These are phyloP conservation scores for Pollenia angustigena DNA, from an alignment of 2,888 invertebrate species.

Conservation along the genomic window DNA sequence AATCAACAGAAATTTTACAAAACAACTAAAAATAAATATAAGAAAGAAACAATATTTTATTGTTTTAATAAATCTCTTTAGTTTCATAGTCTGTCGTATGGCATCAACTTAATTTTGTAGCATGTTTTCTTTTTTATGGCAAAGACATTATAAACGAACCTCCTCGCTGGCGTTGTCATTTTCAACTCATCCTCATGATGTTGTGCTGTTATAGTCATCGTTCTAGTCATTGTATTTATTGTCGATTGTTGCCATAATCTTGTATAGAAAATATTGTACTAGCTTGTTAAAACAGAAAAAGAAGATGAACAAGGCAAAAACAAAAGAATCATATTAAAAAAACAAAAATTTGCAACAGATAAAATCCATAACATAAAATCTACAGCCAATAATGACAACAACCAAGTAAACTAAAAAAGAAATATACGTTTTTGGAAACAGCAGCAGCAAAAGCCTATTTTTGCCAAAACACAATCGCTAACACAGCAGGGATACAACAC, in stretches of 20 bases:
- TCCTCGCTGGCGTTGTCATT: slow-evolving; percentile 34
- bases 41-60: slow-evolving; percentile 37
- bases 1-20: not conserved
- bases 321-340: slow-evolving; percentile 17
- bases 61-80: slow-evolving; percentile 65
- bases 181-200: slow-evolving; percentile 5
- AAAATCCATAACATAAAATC: slow-evolving; percentile 39
- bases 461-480: slow-evolving; percentile 48
- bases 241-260: slow-evolving; percentile 41
- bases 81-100: slow-evolving; percentile 20
- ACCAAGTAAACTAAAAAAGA: slow-evolving; percentile 54
- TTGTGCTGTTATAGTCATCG: slow-evolving; percentile 3
- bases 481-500: slow-evolving; percentile 64
- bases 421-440: slow-evolving; percentile 35
- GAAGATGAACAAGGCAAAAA: not conserved
- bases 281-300: not conserved
- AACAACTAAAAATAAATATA: not conserved
- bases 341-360: slow-evolving; percentile 58
- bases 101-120: slow-evolving; percentile 21
- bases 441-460: slow-evolving; percentile 49
- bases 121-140: slow-evolving; percentile 43
- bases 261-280: slow-evolving; percentile 35
- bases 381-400: slow-evolving; percentile 28
- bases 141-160: slow-evolving; percentile 47
- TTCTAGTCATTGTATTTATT: slow-evolving; percentile 26